Evolutionary conservation across 2,797 vertebrate species (phyloP), one percentile per base, ranked within the genome.

Genomic region (Ptychobarbus kaznakovi): DNA sequence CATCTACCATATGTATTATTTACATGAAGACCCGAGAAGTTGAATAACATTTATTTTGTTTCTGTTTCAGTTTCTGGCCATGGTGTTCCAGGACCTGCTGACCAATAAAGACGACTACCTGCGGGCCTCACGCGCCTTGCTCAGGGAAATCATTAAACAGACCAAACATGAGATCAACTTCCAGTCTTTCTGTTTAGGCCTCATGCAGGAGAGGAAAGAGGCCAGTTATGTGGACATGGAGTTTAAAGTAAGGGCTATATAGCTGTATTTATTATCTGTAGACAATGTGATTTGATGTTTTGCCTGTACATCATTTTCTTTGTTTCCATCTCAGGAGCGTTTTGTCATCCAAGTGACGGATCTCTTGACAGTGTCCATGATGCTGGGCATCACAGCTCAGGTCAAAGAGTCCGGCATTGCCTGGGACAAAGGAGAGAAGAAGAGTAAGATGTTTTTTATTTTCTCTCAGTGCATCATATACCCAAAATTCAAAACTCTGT

Each of bases 351-450:
- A 99, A 88, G 96, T 99, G 89, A 99, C 98, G 0, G 98, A 99
- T 88, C 94, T 99, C 69, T 93, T 99, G 42, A 98, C 98, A 0
- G 97, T 99, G 82, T 98, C 98, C 87, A 99, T 99, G 98, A 99
- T 99, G 98, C 90, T 99, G 90, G 97, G 98, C 84, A 99, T 99
- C 90, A 99, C 98, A 0, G 98, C 96, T 49, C 98, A 99, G 92
- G 98, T 99, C 91, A 99, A 99, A 92, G 98, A 99, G 90, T 97
- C 98, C 0, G 98, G 98, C 74, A 88, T 99, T 20, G 98, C 97
- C 0, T 99, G 98, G 97, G 98, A 99, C 95, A 99, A 99, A 94
- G 98, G 98, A 88, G 98, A 99, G 91, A 99, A 99, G 88, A 99
- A 98, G 90, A 99, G 98, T 99, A 93, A 94, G 96, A 68, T 2